A percentile compares a stretch with the other conserved stretches of the same genome.
Conservation (phyloP, 2,888 invertebrate species). For the Trichopria drosophilae region DNA sequence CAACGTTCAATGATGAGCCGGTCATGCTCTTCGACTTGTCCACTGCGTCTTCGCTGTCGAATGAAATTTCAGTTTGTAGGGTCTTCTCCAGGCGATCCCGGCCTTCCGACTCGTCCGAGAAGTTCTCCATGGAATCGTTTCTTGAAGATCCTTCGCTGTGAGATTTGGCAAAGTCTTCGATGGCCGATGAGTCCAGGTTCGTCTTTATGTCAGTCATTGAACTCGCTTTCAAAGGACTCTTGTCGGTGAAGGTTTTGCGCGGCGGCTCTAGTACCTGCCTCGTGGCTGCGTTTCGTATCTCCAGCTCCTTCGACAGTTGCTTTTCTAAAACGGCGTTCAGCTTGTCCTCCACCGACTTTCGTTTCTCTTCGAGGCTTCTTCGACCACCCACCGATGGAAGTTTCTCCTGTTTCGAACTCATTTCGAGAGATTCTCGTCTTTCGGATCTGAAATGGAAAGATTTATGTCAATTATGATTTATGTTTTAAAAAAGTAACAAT, state of each 20-base stretch:
- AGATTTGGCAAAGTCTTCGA: conserved; percentile 42
- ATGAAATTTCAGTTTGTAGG: conserved; percentile 13
- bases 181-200: conserved; percentile 36
- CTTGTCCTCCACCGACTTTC: conserved; percentile 54
- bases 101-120: conserved; percentile 42
- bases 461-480: conserved; percentile 7
- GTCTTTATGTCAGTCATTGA: conserved; percentile 51
- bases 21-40: conserved; percentile 42
- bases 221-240: conserved; percentile 42
- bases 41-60: conserved; percentile 35
- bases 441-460: conserved; percentile 11
- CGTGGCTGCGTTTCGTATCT: conserved; percentile 28
- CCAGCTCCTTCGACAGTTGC: conserved; percentile 46
- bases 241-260: conserved; percentile 33
- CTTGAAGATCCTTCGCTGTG: conserved; percentile 51
- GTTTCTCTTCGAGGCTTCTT: conserved; percentile 52
- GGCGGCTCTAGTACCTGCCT: conserved; percentile 32
- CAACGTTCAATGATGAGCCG: conserved; percentile 50
- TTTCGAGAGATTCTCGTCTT: conserved; percentile 19
- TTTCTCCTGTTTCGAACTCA: conserved; percentile 19
- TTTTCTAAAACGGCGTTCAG: conserved; percentile 54
- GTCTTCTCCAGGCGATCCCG: conserved; percentile 8
- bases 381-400: conserved; percentile 34
- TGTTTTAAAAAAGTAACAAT: conserved; percentile 1
- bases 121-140: conserved; percentile 51